Conservation (phyloP, 1,140 invertebrate species). For the Grapholita molesta region DNA sequence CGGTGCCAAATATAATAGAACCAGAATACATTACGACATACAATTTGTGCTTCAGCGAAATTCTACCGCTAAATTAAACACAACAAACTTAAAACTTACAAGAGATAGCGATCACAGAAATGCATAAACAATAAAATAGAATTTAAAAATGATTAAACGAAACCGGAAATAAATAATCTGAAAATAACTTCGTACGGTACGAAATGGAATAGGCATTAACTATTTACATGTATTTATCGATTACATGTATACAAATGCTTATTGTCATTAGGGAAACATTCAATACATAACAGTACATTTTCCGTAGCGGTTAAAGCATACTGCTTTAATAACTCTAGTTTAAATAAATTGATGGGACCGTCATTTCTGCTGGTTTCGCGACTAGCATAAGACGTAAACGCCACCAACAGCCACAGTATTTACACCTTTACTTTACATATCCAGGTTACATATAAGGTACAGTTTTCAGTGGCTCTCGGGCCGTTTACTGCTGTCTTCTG, state of each 20-base stretch:
- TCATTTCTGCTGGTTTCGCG: conserved; percentile 53
- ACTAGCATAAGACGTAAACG: conserved; percentile 43
- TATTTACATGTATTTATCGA: conserved; percentile 53
- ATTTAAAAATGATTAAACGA: conserved; percentile 42
- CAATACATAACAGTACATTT: conserved; percentile 24
- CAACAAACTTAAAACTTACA: conserved; percentile 45
- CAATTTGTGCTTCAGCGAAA: conserved; percentile 51
- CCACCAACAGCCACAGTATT: conserved; percentile 30
- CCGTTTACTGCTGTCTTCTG: conserved; percentile 56
- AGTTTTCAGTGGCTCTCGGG: conserved; percentile 54
- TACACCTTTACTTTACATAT: conserved; percentile 32
- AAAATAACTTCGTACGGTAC: conserved; percentile 42
- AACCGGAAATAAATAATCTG: conserved; percentile 32
- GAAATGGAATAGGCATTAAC: conserved; percentile 28
- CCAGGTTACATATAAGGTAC: conserved; percentile 2
- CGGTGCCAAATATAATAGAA: conserved; percentile 8
- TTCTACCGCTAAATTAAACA: conserved; percentile 19
- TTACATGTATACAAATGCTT: conserved; percentile 60
- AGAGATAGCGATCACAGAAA: conserved; percentile 67
- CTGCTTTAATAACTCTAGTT: conserved; percentile 24
- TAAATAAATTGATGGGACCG: neutral
- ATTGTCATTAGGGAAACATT: conserved; percentile 61
- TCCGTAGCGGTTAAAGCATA: neutral
- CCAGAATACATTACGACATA: neutral
- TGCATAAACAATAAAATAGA: conserved; percentile 64